Percentiles rank a stretch among this genome's conserved stretches.
These are phyloP conservation scores for Oedothorax gibbosus DNA, from an alignment of 1,140 invertebrate species.

Conservation along the genomic window DNA sequence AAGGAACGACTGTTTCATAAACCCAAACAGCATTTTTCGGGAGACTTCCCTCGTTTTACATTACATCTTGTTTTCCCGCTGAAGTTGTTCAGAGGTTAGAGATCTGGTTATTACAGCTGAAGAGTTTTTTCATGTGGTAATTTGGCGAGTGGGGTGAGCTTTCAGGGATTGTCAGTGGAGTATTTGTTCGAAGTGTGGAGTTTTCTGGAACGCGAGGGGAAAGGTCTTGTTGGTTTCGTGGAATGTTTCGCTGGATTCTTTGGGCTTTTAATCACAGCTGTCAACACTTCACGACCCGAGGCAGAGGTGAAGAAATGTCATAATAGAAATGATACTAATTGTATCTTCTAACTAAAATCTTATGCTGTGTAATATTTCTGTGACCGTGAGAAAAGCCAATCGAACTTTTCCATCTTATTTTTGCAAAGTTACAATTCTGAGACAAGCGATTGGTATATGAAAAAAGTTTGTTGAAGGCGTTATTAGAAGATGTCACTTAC, in stretches of 20 bases:
- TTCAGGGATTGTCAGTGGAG: not conserved
- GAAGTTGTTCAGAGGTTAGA: constrained; percentile 3
- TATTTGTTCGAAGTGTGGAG: too few relatives aligned
- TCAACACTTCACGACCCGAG: not conserved
- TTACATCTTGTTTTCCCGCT: not conserved
- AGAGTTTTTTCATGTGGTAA: constrained; percentile 18
- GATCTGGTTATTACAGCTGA: constrained; percentile 23
- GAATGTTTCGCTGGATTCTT: constrained; percentile 12
- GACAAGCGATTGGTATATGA: too few relatives aligned
- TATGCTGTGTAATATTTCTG: too few relatives aligned
- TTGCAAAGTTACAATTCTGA: too few relatives aligned
- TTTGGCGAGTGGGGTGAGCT: not conserved
- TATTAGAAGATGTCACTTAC: too few relatives aligned
- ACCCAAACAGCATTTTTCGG: not conserved
- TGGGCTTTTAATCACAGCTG: constrained; percentile 6
- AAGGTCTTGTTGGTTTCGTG: not conserved
- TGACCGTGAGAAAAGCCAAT: too few relatives aligned
- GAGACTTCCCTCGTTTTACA: not conserved
- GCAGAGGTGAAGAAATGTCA: too few relatives aligned
- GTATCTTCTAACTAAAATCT: too few relatives aligned
- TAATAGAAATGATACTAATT: too few relatives aligned
- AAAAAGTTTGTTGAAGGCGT: too few relatives aligned
- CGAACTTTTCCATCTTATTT: too few relatives aligned
- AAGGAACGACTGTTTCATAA: constrained; percentile 10
- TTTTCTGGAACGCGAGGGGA: not conserved